Conservation (phyloP, 37 sponge, comb jelly and placozoan genomes). For the Hexactinellida sp. region DNA sequence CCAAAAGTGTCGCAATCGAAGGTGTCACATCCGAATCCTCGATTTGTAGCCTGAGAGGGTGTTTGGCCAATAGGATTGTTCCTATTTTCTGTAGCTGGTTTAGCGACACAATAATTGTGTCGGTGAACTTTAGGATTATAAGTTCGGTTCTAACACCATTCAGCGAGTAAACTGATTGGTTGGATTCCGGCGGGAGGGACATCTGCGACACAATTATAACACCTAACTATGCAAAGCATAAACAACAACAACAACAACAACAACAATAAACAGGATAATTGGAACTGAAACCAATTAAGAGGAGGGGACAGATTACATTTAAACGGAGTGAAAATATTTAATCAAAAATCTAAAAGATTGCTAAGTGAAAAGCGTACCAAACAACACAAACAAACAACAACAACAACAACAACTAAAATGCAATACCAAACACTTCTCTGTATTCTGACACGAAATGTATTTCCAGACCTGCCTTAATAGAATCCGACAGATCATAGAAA, state of each 20-base stretch:
- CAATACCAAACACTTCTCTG: constrained; percentile 49
- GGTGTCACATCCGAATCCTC: not conserved
- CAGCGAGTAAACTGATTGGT: not conserved
- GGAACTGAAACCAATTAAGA: not conserved
- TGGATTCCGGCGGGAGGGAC: not conserved
- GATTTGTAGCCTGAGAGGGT: not conserved
- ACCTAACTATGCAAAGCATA: no score
- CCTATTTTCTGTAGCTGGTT: not conserved
- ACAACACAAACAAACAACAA: constrained; percentile 6
- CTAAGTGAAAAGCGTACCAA: not conserved
- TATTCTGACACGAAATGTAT: constrained; percentile 76
- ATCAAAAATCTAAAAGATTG: no score
- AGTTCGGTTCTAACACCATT: not conserved
- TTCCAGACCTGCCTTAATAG: constrained; percentile 59
- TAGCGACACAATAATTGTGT: not conserved
- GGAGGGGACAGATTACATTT: no score
- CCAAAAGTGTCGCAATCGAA: not conserved
- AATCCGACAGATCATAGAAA: constrained; percentile 76
- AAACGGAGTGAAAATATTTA: no score
- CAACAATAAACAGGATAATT: not conserved
- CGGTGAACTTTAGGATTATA: not conserved
- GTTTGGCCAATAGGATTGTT: not conserved
- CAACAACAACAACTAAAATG: not conserved
- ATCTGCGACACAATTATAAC: not conserved
- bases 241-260: no score